Evolutionary conservation across 2,113 vertebrate genomes (phyloP), one percentile per base, ranked within the genome.

Genomic region (Neogobius melanostomus): DNA sequence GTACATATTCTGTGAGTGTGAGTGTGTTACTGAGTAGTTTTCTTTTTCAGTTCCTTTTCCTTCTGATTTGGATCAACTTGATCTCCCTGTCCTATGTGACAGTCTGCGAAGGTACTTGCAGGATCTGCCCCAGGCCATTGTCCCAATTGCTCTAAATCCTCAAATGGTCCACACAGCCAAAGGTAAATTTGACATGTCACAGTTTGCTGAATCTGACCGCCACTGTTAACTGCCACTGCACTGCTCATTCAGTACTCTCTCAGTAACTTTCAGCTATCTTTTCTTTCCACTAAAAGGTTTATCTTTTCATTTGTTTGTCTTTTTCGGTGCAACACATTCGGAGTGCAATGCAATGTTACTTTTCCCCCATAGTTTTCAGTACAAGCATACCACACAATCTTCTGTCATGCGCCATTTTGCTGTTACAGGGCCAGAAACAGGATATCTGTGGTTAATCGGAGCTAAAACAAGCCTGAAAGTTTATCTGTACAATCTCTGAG

Each of bases 61-160:
- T 0, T 16, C 92, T 75, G 97, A 99, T 71, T 86, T 97, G 83
- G 96, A 98, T 59, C 91, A 94, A 79, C 79, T 95, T 7, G 98
- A 98, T 57, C 88, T 98, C 12, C 92, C 94, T 0, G 76, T 92
- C 60, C 89, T 98, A 85, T 94, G 94, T 56, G 98, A 98, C 0
- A 91, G 94, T 79, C 92, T 98, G 69, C 95, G 93, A 77, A 89
- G 94, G 74, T 99, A 96, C 93, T 93, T 99, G 69, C 83, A 95
- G 87, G 98, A 99, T 73, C 92, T 99, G 42, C 96, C 98, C n/a
- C 96, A 95, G 88, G 95, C 98, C n/a, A 85, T 98, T 84, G 91
- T 99, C 89, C 96, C 94, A 71, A 74, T 90, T 68, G 85, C 93
- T 36, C 63, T 96, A 85, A 94, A 94, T 67, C 90, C 79, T 88